Conservation (phyloP, 2,888 invertebrate species). For the Matsumyia berberina region DNA sequence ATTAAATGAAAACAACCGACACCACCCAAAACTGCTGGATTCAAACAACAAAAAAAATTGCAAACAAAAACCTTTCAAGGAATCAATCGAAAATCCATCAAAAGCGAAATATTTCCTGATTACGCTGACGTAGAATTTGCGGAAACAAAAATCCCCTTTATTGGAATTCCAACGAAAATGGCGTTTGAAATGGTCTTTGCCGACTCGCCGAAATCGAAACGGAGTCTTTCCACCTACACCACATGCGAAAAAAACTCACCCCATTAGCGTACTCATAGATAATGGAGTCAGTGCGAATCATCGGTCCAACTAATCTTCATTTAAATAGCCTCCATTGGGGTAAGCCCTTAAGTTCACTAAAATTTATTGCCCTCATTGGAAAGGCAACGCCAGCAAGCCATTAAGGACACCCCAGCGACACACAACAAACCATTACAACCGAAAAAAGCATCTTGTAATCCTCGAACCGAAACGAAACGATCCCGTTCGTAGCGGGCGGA, state of each 20-base stretch:
- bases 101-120: neutral
- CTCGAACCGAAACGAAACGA: neutral
- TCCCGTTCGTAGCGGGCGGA: neutral
- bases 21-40: too few relatives aligned
- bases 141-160: neutral
- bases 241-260: neutral
- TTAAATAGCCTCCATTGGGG: slow-evolving; percentile 26
- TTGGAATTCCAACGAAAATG: slow-evolving; percentile 2
- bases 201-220: neutral
- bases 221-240: neutral
- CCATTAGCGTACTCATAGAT: neutral
- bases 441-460: slow-evolving; percentile 17
- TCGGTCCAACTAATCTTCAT: slow-evolving; percentile 37
- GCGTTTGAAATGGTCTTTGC: neutral
- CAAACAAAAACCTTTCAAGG: neutral
- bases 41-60: too few relatives aligned
- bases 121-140: neutral
- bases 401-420: neutral
- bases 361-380: slow-evolving; percentile 32
- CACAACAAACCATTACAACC: neutral
- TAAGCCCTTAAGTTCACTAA: slow-evolving; percentile 9
- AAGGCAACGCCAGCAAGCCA: slow-evolving; percentile 20
- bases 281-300: slow-evolving; percentile 19
- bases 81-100: slow-evolving; percentile 27
- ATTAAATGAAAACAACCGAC: too few relatives aligned